These are phyloP conservation scores for Ceratina japonica DNA, from an alignment of 1,140 invertebrate genomes.

Conservation along the genomic window DNA sequence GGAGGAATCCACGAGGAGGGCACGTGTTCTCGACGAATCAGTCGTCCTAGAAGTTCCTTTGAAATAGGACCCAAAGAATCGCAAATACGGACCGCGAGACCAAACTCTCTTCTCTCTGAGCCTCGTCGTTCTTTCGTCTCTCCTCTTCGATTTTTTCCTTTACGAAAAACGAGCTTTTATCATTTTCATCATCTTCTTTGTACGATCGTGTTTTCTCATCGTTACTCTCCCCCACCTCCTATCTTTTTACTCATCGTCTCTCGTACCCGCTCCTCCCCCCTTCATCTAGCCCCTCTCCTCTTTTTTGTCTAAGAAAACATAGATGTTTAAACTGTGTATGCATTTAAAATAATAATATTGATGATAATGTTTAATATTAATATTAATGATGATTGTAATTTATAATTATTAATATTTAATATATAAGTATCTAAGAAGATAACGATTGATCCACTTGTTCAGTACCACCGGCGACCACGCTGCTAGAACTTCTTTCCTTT, in stretches of 20 bases:
- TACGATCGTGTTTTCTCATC: constrained; percentile 41
- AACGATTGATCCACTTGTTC: constrained; percentile 62
- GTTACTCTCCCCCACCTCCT: not conserved
- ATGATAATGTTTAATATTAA: constrained; percentile 73
- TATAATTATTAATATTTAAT: constrained; percentile 77
- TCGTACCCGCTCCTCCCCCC: not conserved
- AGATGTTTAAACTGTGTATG: constrained; percentile 76
- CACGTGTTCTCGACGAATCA: constrained; percentile 50
- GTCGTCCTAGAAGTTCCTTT: constrained; percentile 58
- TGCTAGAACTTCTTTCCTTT: not conserved
- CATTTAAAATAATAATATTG: constrained; percentile 74
- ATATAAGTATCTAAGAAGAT: constrained; percentile 72
- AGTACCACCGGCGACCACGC: constrained; percentile 61
- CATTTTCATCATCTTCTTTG: constrained; percentile 26
- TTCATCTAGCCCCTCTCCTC: constrained; percentile 42
- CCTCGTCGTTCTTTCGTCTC: constrained; percentile 12
- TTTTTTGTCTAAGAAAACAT: constrained; percentile 64
- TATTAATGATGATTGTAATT: constrained; percentile 76
- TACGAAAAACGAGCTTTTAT: not conserved
- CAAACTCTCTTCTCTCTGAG: constrained; percentile 42
- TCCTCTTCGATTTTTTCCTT: not conserved
- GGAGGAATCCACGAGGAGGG: constrained; percentile 43
- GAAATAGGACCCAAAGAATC: constrained; percentile 69
- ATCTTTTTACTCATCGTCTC: constrained; percentile 10
- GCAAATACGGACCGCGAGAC: constrained; percentile 49